A percentile compares a stretch with the other conserved stretches of the same genome.
Evolutionary conservation across 2,888 invertebrate species (phyloP).

Genomic region (Ochropleura leucogaster): DNA sequence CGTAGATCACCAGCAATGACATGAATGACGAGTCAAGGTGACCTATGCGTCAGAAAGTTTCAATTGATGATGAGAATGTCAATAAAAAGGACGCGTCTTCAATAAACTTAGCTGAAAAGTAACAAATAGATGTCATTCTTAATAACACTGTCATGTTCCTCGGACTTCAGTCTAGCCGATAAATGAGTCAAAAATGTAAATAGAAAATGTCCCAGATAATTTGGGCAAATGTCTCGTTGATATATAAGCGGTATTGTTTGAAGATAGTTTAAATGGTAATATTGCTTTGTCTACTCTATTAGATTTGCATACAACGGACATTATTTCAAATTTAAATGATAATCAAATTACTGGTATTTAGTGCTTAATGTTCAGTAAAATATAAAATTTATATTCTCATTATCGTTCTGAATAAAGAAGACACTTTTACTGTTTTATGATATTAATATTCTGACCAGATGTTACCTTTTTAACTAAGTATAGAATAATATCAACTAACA

Average conservation of each 20-base stretch:
- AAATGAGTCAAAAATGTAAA: conserved; percentile 51
- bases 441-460: conserved; percentile 2
- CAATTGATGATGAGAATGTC: conserved; percentile 8
- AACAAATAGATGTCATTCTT: conserved; percentile 10
- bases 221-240: conserved; percentile 61
- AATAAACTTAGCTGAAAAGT: conserved; percentile 1
- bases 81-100: background rate
- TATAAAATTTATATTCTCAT: conserved; percentile 46
- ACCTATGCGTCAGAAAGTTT: conserved; percentile 5
- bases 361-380: conserved; percentile 59
- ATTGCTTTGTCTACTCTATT: conserved; percentile 65
- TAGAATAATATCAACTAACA: background rate
- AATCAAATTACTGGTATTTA: conserved; percentile 66
- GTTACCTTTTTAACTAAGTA: background rate
- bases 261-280: conserved; percentile 68
- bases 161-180: background rate
- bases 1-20: background rate
- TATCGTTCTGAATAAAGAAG: conserved; percentile 33
- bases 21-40: conserved; percentile 15
- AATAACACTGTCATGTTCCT: conserved; percentile 17
- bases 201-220: conserved; percentile 52
- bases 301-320: conserved; percentile 65
- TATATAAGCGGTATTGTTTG: conserved; percentile 65
- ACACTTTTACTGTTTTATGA: conserved; percentile 8
- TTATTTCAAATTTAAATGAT: conserved; percentile 67